Evolutionary conservation across 2,797 vertebrate genomes (phyloP).

Genomic region (Zenarchopterus dispar): DNA sequence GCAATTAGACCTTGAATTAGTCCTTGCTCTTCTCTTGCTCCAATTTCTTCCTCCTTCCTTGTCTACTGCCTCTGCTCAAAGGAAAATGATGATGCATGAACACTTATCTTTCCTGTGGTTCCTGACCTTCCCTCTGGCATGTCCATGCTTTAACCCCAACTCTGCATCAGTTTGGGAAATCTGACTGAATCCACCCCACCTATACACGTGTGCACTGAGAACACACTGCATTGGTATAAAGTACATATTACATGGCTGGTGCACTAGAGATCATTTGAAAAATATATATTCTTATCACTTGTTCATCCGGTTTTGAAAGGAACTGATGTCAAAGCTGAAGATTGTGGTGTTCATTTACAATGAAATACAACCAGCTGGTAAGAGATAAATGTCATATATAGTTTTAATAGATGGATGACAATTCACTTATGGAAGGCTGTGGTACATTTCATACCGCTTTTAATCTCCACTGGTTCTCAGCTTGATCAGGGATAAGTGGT

Average conservation of each 20-base stretch:
- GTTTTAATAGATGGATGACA: constrained; percentile 42
- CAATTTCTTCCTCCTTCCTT: not conserved
- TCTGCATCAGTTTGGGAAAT: constrained; percentile 13
- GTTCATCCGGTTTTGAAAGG: not conserved
- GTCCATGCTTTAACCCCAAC: constrained; percentile 39
- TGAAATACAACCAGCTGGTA: constrained; percentile 42
- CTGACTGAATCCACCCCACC: constrained; percentile 2
- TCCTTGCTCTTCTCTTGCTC: not conserved
- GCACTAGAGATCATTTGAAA: constrained; percentile 28
- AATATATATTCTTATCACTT: not conserved
- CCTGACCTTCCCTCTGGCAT: constrained; percentile 61
- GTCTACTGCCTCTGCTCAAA: not conserved
- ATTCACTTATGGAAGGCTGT: constrained; percentile 39
- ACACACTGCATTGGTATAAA: not conserved
- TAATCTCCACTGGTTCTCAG: constrained; percentile 66
- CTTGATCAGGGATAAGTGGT: constrained; percentile 61
- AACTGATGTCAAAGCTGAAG: constrained; percentile 65
- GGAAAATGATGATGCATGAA: constrained; percentile 33
- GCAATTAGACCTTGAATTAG: constrained; percentile 4
- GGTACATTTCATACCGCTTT: constrained; percentile 70
- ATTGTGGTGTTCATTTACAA: constrained; percentile 50
- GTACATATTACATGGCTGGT: constrained; percentile 15
- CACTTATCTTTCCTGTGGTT: constrained; percentile 19
- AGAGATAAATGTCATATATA: constrained; percentile 47
- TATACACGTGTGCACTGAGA: not conserved